Conservation (phyloP, 2,797 vertebrate genomes). For the Muscicapa comitata region DNA sequence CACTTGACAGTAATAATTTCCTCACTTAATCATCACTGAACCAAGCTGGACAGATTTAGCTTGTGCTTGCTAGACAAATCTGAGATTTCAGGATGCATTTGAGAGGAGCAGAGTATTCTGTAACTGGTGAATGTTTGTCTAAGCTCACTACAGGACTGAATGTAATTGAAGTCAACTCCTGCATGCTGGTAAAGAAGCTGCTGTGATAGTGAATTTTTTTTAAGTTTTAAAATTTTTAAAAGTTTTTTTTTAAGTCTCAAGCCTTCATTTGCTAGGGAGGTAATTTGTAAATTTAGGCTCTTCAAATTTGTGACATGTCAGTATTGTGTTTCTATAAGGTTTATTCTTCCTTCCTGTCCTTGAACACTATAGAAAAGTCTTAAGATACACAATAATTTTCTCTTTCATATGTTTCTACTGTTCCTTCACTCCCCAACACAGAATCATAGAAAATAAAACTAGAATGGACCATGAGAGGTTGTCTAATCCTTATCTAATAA, state of each 20-base stretch:
- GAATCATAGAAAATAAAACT: background rate
- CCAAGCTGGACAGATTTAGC: constrained; percentile 56
- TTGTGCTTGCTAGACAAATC: constrained; percentile 53
- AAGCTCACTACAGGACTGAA: background rate
- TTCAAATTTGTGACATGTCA: background rate
- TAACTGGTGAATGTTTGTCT: background rate
- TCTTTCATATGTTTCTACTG: background rate
- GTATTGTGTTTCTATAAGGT: background rate
- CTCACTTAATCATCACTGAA: constrained; percentile 49
- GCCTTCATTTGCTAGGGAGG: background rate
- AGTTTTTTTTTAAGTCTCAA: background rate
- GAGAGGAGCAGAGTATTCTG: background rate
- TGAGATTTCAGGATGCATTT: constrained; percentile 19
- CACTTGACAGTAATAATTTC: constrained; percentile 61
- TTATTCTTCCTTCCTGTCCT: background rate
- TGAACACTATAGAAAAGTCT: background rate
- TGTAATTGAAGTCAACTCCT: background rate
- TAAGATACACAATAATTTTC: background rate
- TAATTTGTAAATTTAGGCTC: background rate
- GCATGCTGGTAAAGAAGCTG: background rate
- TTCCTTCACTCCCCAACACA: rapidly evolving
- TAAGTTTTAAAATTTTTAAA: too few species aligned
- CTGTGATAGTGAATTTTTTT: background rate
- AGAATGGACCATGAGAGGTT: background rate
- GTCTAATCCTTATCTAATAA: background rate